Evolutionary conservation across 2,797 vertebrate species (phyloP), one percentile per base, ranked within the genome.

Genomic region (Jordanella pulchra): DNA sequence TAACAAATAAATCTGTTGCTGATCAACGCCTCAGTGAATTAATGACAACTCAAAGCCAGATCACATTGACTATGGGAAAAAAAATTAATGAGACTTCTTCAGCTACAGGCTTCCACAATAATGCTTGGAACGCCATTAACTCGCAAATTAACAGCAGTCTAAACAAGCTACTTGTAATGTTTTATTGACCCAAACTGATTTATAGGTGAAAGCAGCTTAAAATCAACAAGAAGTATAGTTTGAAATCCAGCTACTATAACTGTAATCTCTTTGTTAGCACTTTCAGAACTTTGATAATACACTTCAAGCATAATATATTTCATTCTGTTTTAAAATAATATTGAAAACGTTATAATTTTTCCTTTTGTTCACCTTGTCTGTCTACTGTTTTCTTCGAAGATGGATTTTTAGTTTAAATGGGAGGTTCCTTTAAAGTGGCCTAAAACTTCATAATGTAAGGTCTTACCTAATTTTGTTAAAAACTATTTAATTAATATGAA

Each of bases 1-100:
- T 27, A 55, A 30, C 27, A 60, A 23, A 4, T n/a, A 45, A 35
- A 44, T 61, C 55, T 32, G 10, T 23, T 35, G 55, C 42, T 60
- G 21, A 61, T 50, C 28, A 15, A 71, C 30, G 30, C 21, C 58
- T 63, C 30, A 39, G 56, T 50, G 11, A 50, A 51, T 35, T 32
- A 21, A 48, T 51, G 45, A 30, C 56, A 63, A 35, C 69, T 63
- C 56, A n/a, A 63, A 60, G 55, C 48, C 7, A 50, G 45, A 71
- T 61, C 60, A 61, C 55, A 60, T 63, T 18, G 56, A 71, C 55
- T 47, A 30, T 28, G 42, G 54, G 54, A 56, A n/a, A 7, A n/a
- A 39, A 69, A 47, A 69, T 58, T 47, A 69, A 47, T 69, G 54
- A 56, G 53, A 69, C 67, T 70, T 70, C 56, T 61, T 45, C 56